A percentile compares a stretch with the other conserved stretches of the same genome.
These are phyloP conservation scores for Synchiropus splendidus DNA, from an alignment of 2,113 vertebrate species.

Conservation along the genomic window DNA sequence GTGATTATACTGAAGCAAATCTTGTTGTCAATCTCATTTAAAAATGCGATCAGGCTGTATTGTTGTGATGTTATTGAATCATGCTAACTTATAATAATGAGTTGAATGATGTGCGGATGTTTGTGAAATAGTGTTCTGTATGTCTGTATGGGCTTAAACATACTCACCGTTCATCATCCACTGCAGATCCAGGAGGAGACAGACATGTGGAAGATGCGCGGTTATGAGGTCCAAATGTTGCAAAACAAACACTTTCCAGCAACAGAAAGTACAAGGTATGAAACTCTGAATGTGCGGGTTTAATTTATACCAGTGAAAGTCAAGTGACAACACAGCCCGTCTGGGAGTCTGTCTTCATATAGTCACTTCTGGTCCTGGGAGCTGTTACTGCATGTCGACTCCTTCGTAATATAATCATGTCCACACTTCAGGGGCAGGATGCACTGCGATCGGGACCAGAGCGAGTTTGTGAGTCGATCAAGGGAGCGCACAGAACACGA, in stretches of 20 bases:
- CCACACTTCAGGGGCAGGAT: constrained; percentile 68
- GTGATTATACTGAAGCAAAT: no score
- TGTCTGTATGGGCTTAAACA: no score
- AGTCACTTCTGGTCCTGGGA: constrained; percentile 1
- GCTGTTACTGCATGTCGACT: constrained; percentile 1
- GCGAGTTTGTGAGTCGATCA: constrained; percentile 66
- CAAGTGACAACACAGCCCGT: constrained; percentile 6
- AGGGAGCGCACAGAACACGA: constrained; percentile 67
- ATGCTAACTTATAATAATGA: no score
- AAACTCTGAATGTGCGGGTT: constrained; percentile 1
- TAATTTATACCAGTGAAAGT: no score
- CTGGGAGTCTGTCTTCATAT: constrained; percentile 7
- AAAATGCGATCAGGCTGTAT: no score
- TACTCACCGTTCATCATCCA: neutral
- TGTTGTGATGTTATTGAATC: no score
- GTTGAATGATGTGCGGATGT: neutral
- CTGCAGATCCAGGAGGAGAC: constrained; percentile 89
- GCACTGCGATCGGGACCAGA: constrained; percentile 74
- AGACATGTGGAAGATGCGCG: constrained; percentile 97
- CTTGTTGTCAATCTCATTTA: no score
- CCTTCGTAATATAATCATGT: no score
- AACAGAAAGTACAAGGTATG: constrained; percentile 30
- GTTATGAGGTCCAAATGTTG: constrained; percentile 75
- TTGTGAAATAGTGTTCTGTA: neutral
- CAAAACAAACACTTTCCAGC: constrained; percentile 58